Conservation (phyloP, 2,113 vertebrate genomes). For the Percina caprodes region DNA sequence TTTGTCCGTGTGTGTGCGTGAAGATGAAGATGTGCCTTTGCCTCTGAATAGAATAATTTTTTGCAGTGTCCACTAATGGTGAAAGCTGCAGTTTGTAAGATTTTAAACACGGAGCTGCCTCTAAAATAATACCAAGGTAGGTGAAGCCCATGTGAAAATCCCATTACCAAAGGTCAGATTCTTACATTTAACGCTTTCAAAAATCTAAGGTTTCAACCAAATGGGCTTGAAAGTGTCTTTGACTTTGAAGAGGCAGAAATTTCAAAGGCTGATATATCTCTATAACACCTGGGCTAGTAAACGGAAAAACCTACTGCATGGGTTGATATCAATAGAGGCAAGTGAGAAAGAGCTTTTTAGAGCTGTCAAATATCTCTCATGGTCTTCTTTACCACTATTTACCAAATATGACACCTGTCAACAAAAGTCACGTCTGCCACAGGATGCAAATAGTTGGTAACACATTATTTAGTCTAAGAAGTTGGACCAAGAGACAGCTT, state of each 20-base stretch:
- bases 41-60: background rate
- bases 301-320: background rate
- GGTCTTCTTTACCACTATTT: background rate
- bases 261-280: conserved; percentile 8
- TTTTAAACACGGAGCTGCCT: background rate
- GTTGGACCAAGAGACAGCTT: background rate
- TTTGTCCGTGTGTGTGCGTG: conserved; percentile 7
- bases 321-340: background rate
- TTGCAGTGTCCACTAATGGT: conserved; percentile 25
- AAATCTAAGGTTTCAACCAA: background rate
- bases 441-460: conserved; percentile 17
- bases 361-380: background rate
- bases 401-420: background rate
- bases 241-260: conserved; percentile 5
- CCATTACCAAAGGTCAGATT: conserved; percentile 2
- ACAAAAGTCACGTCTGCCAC: conserved; percentile 20
- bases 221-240: background rate
- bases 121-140: background rate
- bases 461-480: conserved; percentile 33
- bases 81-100: background rate
- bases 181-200: background rate
- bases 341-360: background rate
- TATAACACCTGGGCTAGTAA: background rate
- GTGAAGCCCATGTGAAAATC: background rate
- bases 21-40: conserved; percentile 21